Evolutionary conservation across 2,888 invertebrate species (phyloP).

Genomic region (Molanna angustata): DNA sequence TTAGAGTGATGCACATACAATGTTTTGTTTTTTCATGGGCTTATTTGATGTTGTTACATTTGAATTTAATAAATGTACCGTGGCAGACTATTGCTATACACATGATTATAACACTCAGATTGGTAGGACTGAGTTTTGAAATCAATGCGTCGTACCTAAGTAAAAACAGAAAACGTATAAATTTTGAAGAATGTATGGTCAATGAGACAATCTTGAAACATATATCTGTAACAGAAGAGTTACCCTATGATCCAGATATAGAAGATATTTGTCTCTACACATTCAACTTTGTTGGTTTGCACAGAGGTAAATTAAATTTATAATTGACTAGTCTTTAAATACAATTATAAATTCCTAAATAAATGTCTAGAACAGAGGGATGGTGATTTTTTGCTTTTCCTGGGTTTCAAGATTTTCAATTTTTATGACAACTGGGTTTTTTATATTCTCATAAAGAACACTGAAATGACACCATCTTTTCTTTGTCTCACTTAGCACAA

Average conservation of each 20-base stretch:
- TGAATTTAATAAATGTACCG: conserved; percentile 62
- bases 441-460: too few relatives aligned
- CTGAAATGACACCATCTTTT: too few relatives aligned
- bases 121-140: conserved; percentile 83
- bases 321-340: too few relatives aligned
- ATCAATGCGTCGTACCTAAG: conserved; percentile 49
- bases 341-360: too few relatives aligned
- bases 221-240: conserved; percentile 36
- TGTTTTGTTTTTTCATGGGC: conserved; percentile 74
- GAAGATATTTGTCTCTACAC: conserved; percentile 72
- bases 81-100: conserved; percentile 74
- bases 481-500: too few relatives aligned
- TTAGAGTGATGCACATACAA: conserved; percentile 65
- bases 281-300: conserved; percentile 79
- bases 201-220: conserved; percentile 1
- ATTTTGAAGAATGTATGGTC: background rate
- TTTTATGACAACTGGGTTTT: too few relatives aligned
- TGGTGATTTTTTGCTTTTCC: too few relatives aligned
- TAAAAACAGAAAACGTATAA: conserved; percentile 34
- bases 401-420: too few relatives aligned
- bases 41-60: conserved; percentile 72
- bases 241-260: conserved; percentile 46
- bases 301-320: conserved; percentile 79
- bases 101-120: conserved; percentile 76
- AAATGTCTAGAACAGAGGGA: too few relatives aligned